Conservation (phyloP, 35 echinoderm and acorn worm species). For the Apostichopus californicus region DNA sequence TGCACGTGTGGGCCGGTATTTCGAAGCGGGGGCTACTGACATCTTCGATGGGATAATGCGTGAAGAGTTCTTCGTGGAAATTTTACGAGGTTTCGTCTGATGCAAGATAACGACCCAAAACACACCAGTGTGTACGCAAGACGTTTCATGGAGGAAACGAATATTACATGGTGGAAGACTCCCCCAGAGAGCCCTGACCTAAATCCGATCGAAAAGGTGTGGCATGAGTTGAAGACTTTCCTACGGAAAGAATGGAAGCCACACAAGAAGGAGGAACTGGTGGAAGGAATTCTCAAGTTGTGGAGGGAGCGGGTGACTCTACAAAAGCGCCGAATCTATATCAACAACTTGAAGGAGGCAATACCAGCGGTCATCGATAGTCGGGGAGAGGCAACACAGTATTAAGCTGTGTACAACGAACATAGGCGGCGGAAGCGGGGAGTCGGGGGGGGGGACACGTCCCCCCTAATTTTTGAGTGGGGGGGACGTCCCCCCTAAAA, state of each 20-base stretch:
- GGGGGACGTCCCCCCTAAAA: too few relatives aligned
- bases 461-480: too few relatives aligned
- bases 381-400: conserved; percentile 50
- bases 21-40: conserved; percentile 34
- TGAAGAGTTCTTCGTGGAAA: conserved; percentile 39
- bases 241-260: conserved; percentile 34
- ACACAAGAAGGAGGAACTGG: conserved; percentile 52
- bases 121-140: too few relatives aligned
- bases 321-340: conserved; percentile 41
- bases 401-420: conserved; percentile 8
- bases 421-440: too few relatives aligned
- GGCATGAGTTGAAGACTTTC: neutral
- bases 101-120: too few relatives aligned
- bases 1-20: conserved; percentile 71
- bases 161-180: neutral
- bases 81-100: too few relatives aligned
- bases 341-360: conserved; percentile 63
- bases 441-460: too few relatives aligned
- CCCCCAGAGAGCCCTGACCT: neutral
- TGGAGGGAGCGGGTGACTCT: neutral
- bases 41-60: conserved; percentile 68
- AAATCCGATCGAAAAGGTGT: too few relatives aligned
- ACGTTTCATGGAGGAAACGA: neutral
- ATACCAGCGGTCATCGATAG: conserved; percentile 49
- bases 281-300: conserved; percentile 52